Conservation (phyloP, 2,113 vertebrate genomes). For the Mirza zaza region DNA sequence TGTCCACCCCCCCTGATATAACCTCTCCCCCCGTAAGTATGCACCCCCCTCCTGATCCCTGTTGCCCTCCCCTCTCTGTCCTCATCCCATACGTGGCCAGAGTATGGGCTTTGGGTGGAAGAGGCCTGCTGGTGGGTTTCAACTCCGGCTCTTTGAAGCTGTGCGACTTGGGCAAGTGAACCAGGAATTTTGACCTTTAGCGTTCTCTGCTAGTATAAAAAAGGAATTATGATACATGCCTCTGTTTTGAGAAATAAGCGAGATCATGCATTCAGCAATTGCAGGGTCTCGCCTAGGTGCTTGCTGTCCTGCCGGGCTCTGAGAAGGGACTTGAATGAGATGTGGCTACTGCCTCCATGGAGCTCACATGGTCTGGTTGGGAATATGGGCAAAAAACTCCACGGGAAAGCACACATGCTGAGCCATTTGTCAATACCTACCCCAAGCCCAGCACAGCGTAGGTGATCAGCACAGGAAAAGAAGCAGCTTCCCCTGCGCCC, state of each 20-base stretch:
- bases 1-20: slow-evolving; percentile 99
- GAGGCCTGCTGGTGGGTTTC: background rate
- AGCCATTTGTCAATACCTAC: background rate
- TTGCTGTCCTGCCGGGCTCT: background rate
- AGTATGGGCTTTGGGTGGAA: background rate
- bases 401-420: fast-evolving
- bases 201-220: background rate
- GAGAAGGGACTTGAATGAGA: background rate
- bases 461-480: background rate
- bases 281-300: background rate
- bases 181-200: background rate
- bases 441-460: fast-evolving
- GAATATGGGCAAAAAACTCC: background rate
- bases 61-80: background rate
- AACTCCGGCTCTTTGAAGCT: background rate
- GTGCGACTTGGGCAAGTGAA: background rate
- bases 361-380: background rate
- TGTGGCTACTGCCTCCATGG: background rate
- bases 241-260: slow-evolving; percentile 10
- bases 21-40: slow-evolving; percentile 97
- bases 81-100: background rate
- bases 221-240: background rate
- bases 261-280: background rate
- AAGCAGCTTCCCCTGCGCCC: background rate
- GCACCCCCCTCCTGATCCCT: background rate